These are phyloP conservation scores for Otis tarda DNA, from an alignment of 2,113 vertebrate species.

Conservation along the genomic window DNA sequence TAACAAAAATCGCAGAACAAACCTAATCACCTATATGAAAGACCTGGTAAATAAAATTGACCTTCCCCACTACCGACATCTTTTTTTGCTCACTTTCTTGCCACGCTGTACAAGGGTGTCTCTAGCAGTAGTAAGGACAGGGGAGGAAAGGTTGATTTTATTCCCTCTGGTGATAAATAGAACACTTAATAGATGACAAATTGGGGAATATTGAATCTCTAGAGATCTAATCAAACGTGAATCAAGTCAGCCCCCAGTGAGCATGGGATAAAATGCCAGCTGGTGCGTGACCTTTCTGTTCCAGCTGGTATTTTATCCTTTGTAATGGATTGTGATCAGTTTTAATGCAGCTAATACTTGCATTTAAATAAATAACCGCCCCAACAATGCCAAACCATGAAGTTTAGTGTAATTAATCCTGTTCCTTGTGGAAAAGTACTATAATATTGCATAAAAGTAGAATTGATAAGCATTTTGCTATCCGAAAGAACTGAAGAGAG, in stretches of 20 bases:
- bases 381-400: background rate
- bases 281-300: background rate
- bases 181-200: slow-evolving; percentile 48
- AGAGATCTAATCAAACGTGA: slow-evolving; percentile 35
- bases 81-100: background rate
- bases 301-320: background rate
- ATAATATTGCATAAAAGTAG: background rate
- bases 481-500: background rate
- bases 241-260: background rate
- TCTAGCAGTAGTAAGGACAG: background rate
- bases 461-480: background rate
- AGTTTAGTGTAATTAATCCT: background rate
- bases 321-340: background rate
- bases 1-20: background rate
- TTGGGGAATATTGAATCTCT: slow-evolving; percentile 23
- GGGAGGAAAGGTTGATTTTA: background rate
- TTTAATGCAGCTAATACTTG: background rate
- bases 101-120: background rate
- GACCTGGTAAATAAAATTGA: background rate
- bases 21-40: background rate
- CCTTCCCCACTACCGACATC: background rate
- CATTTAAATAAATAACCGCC: background rate
- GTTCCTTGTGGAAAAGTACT: background rate
- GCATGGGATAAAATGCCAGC: slow-evolving; percentile 4
- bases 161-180: slow-evolving; percentile 8